Base-by-base conservation (phyloP, 1,140 invertebrate species). In the Spodoptera litura region DNA sequence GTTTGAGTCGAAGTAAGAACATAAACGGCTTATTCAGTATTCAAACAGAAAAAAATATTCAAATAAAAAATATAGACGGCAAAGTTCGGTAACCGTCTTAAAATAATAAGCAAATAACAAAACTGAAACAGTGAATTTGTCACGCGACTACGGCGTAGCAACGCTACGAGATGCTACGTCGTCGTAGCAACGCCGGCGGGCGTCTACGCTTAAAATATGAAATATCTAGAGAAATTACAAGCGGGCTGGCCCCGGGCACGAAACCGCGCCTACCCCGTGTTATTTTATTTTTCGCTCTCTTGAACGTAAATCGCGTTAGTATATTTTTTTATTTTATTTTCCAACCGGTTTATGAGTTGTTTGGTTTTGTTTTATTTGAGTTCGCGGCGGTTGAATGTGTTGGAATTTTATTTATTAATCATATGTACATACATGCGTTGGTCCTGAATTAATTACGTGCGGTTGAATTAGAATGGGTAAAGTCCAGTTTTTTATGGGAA, bases 271-370 rank as follows among this genome's bases (percentile, higher is more conserved):
- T 91, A 91, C 88, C 83, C 85, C 88, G 89, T 88, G 89, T 92
- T 94, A 93, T 94, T 94, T 93, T 91, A 93, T 94, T 93, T 92
- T 91, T 84, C 88, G 91, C 91, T 91, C 91, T 91, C 89, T 94
- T 94, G 87, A 91, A 89, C 91, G 86, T 88, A 90, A 93, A 92
- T 93, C 89, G 88, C 88, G 90, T 94, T 91, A 90, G 85, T 92
- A 90, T 88, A 89, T 87, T 88, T 89, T 91, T 93, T 89, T 90
- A 88, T 88, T 81, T 74, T 52, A 64, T 66, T 62, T 55, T 58
- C 66, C 64, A 66, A 88, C 81, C 83, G 82, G 86, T 91, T 91
- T 85, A 89, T 86, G 89, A 88, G 83, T 88, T 90, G 89, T 91
- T 92, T 79, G 83, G 85, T 91, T 90, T 89, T 89, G 87, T 91